A percentile compares a stretch with the other conserved stretches of the same genome.
These are phyloP conservation scores for Ianthella basta DNA, from an alignment of 37 sponge, comb jelly and placozoan genomes.

Conservation along the genomic window DNA sequence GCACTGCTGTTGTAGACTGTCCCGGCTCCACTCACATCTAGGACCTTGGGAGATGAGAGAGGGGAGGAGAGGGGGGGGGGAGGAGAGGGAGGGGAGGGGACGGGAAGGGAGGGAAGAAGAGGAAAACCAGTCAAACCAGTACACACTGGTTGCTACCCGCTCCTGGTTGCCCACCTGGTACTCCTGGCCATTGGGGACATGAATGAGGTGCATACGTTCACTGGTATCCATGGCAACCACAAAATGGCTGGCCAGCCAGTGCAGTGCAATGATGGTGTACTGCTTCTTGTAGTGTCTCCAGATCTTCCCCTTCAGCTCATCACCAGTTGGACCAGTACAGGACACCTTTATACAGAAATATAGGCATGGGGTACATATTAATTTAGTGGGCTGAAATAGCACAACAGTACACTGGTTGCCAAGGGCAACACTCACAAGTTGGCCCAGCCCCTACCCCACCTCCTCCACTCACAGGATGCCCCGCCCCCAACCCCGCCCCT, in stretches of 20 bases:
- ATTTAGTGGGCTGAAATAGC: too few species aligned
- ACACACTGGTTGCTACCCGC: background rate
- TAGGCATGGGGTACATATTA: background rate
- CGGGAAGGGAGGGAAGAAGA: background rate
- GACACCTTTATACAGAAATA: background rate
- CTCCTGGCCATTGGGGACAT: slow-evolving; percentile 54
- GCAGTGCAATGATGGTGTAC: slow-evolving; percentile 45
- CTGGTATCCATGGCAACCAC: slow-evolving; percentile 78
- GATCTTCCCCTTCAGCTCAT: background rate
- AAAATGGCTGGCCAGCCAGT: slow-evolving; percentile 79
- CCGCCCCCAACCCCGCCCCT: too few species aligned
- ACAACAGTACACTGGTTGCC: too few species aligned
- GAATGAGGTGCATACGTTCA: slow-evolving; percentile 75
- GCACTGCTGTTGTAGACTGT: slow-evolving; percentile 74
- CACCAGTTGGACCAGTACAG: background rate
- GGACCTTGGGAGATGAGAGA: slow-evolving; percentile 28
- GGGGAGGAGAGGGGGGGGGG: background rate
- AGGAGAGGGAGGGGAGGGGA: background rate
- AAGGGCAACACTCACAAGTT: too few species aligned
- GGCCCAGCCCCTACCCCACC: too few species aligned
- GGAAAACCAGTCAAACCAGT: background rate
- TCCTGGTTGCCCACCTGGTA: slow-evolving; percentile 42
- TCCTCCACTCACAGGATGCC: too few species aligned
- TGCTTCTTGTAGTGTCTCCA: slow-evolving; percentile 34
- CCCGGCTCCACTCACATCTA: slow-evolving; percentile 73